Evolutionary conservation across 2,797 vertebrate genomes (phyloP).

Genomic region (Clarias platycephalus): DNA sequence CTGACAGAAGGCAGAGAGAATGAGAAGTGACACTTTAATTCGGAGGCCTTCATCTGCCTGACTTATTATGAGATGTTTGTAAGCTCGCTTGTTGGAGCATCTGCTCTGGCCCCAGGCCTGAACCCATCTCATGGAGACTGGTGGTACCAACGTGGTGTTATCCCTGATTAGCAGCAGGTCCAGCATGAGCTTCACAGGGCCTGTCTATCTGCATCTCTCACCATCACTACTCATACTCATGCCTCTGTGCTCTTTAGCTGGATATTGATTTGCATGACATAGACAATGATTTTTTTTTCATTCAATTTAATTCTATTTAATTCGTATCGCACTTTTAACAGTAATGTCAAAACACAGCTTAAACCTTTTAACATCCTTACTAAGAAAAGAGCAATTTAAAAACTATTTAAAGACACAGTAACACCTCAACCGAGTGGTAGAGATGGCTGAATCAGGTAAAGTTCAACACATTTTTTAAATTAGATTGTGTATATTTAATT

Average conservation of each 20-base stretch:
- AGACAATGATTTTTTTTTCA: neutral
- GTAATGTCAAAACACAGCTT: neutral
- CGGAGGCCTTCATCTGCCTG: slow-evolving; percentile 76
- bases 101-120: slow-evolving; percentile 70
- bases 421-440: too few relatives aligned
- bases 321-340: neutral
- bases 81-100: slow-evolving; percentile 76
- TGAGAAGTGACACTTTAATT: slow-evolving; percentile 85
- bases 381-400: too few relatives aligned
- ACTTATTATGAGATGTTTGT: slow-evolving; percentile 82
- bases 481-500: too few relatives aligned
- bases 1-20: slow-evolving; percentile 77
- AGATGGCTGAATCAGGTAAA: too few relatives aligned
- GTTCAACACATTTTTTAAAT: too few relatives aligned
- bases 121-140: slow-evolving; percentile 68
- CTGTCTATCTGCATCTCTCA: neutral
- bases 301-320: neutral
- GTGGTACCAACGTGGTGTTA: slow-evolving; percentile 71
- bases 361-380: too few relatives aligned
- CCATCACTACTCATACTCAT: neutral
- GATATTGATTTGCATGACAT: neutral
- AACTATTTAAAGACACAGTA: too few relatives aligned
- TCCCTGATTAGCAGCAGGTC: slow-evolving; percentile 68
- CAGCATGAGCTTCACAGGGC: slow-evolving; percentile 57
- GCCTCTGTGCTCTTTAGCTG: neutral